Percentiles rank a stretch among this genome's conserved stretches.
Evolutionary conservation across 2,888 invertebrate species (phyloP).

Genomic region (Hirtodrosophila cameraria): DNA sequence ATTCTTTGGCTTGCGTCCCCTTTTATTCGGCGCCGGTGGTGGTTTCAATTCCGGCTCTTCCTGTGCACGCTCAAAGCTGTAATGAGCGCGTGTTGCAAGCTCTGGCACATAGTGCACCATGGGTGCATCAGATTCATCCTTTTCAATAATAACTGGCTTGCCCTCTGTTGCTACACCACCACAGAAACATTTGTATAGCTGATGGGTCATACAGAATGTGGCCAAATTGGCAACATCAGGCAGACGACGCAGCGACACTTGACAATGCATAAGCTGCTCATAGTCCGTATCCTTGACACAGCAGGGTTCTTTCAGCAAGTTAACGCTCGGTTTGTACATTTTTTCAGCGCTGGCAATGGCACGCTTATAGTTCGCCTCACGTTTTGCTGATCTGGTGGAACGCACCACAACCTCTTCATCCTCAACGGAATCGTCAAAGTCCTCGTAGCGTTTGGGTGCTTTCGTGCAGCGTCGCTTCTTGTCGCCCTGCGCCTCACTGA

Average conservation of each 20-base stretch:
- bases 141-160: constrained; percentile 77
- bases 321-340: too few species aligned
- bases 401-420: constrained; percentile 61
- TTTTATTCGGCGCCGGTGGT: constrained; percentile 9
- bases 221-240: constrained; percentile 84
- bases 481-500: constrained; percentile 85
- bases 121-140: constrained; percentile 57
- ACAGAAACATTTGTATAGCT: constrained; percentile 88
- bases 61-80: constrained; percentile 80
- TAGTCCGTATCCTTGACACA: constrained; percentile 67
- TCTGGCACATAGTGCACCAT: constrained; percentile 49
- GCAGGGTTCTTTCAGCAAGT: constrained; percentile 48
- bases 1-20: constrained; percentile 13
- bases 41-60: too few species aligned
- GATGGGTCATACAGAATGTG: constrained; percentile 88
- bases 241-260: constrained; percentile 76
- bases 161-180: constrained; percentile 83
- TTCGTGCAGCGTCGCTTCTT: constrained; percentile 86
- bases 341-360: constrained; percentile 3
- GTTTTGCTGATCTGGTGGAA: constrained; percentile 24
- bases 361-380: constrained; percentile 18
- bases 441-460: constrained; percentile 87
- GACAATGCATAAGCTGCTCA: constrained; percentile 77
- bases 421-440: constrained; percentile 82
- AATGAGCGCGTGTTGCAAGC: constrained; percentile 66